phyloP scores from a whole-genome alignment of 2,888 invertebrate genomes.

The Belgica antarctica region DNA sequence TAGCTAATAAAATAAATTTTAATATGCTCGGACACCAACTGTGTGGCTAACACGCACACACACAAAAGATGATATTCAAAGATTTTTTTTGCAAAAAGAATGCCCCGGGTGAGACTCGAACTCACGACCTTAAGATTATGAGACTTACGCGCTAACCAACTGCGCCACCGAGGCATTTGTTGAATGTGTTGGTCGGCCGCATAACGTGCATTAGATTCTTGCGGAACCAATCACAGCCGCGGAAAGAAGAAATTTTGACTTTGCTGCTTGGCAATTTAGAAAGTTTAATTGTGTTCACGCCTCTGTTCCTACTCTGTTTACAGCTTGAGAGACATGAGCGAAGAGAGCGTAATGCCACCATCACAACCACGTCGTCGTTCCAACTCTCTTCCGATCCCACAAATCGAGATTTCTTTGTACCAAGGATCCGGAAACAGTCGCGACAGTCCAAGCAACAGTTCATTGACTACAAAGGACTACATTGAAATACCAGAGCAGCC shows the following conservation, averaged over 20 bases:
- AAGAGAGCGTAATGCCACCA: slow-evolving; percentile 70
- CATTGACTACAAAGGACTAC: slow-evolving; percentile 63
- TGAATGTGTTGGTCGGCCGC: background rate
- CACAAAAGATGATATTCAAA: too few relatives aligned
- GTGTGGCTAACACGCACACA: too few relatives aligned
- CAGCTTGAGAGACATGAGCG: slow-evolving; percentile 82
- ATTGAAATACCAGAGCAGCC: slow-evolving; percentile 75
- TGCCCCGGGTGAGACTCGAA: slow-evolving; percentile 89
- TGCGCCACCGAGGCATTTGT: slow-evolving; percentile 74
- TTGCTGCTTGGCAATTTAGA: too few relatives aligned
- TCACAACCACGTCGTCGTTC: slow-evolving; percentile 82
- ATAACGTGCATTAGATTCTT: background rate
- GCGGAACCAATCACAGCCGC: background rate
- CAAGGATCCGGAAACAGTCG: slow-evolving; percentile 63
- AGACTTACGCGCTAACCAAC: slow-evolving; percentile 86
- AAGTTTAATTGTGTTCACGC: background rate
- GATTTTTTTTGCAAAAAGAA: too few relatives aligned
- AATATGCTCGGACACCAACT: too few relatives aligned
- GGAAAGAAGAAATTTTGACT: background rate
- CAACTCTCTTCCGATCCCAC: slow-evolving; percentile 89
- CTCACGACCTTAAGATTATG: slow-evolving; percentile 93
- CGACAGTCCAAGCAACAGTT: slow-evolving; percentile 53
- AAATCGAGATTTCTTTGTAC: slow-evolving; percentile 84
- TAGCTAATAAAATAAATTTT: too few relatives aligned
- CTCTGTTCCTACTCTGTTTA: slow-evolving; percentile 45